Evolutionary conservation across 2,888 invertebrate genomes (phyloP).

Genomic region (Synergus laeviventris): DNA sequence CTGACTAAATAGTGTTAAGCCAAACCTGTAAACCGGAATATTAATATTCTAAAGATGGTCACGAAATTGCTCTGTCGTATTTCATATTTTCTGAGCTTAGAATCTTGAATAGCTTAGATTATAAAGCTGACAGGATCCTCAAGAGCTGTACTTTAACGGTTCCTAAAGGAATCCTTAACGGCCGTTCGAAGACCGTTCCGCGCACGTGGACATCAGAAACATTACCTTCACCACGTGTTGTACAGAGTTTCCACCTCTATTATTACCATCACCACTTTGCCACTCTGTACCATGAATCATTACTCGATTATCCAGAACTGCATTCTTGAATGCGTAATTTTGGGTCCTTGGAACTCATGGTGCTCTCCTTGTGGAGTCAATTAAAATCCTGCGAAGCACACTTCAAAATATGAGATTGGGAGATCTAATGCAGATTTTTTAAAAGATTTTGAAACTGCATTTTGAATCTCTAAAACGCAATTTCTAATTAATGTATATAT

Average conservation of each 20-base stretch:
- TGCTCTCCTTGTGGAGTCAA: constrained; percentile 14
- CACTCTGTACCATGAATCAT: constrained; percentile 19
- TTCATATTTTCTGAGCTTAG: neutral
- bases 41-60: neutral
- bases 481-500: too few relatives aligned
- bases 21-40: neutral
- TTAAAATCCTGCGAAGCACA: neutral
- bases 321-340: constrained; percentile 38
- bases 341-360: constrained; percentile 13
- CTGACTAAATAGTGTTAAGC: neutral
- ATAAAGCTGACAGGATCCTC: constrained; percentile 15
- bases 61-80: neutral
- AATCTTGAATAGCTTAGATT: neutral
- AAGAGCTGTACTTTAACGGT: constrained; percentile 52
- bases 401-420: neutral
- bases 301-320: constrained; percentile 11
- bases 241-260: constrained; percentile 5
- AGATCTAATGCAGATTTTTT: too few relatives aligned
- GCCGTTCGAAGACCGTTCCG: constrained; percentile 43
- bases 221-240: constrained; percentile 34
- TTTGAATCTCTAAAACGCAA: too few relatives aligned
- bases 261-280: neutral
- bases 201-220: constrained; percentile 19
- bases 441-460: too few relatives aligned
- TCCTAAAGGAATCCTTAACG: constrained; percentile 45